These are phyloP conservation scores for Morpho deidamia DNA, from an alignment of 2,888 invertebrate species.

Conservation along the genomic window DNA sequence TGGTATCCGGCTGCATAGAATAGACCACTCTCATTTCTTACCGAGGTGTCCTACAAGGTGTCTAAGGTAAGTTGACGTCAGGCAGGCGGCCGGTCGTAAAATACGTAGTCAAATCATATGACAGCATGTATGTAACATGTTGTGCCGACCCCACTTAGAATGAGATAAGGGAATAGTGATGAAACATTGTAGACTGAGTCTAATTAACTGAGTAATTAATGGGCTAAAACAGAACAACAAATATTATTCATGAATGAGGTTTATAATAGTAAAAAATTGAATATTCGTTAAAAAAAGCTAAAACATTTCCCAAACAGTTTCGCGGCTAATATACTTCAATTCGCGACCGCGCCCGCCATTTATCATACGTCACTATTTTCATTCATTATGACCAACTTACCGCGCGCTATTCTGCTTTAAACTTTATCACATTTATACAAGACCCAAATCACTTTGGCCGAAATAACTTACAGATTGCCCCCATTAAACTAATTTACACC, in stretches of 20 bases:
- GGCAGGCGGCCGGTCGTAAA: too few relatives aligned
- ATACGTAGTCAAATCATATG: too few relatives aligned
- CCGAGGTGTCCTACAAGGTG: too few relatives aligned
- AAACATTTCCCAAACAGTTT: conserved; percentile 9
- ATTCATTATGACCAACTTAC: conserved; percentile 44
- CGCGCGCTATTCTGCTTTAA: background rate
- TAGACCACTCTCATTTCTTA: too few relatives aligned
- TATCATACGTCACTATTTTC: conserved; percentile 54
- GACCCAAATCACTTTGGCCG: conserved; percentile 4
- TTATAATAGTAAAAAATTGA: background rate
- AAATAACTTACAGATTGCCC: conserved; percentile 21
- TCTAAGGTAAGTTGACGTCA: too few relatives aligned
- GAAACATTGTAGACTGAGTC: background rate
- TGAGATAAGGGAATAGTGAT: too few relatives aligned
- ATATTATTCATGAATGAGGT: too few relatives aligned
- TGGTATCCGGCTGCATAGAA: too few relatives aligned
- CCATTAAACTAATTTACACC: conserved; percentile 41
- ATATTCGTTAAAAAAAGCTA: background rate
- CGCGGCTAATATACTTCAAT: conserved; percentile 57
- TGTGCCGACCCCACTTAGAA: too few relatives aligned
- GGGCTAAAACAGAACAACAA: too few relatives aligned
- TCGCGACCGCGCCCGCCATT: conserved; percentile 59
- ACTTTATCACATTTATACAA: background rate
- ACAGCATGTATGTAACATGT: too few relatives aligned
- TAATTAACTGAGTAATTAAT: too few relatives aligned